Evolutionary conservation across 2,113 vertebrate species (phyloP), one percentile per base, ranked within the genome.

Genomic region (Abramis brama): DNA sequence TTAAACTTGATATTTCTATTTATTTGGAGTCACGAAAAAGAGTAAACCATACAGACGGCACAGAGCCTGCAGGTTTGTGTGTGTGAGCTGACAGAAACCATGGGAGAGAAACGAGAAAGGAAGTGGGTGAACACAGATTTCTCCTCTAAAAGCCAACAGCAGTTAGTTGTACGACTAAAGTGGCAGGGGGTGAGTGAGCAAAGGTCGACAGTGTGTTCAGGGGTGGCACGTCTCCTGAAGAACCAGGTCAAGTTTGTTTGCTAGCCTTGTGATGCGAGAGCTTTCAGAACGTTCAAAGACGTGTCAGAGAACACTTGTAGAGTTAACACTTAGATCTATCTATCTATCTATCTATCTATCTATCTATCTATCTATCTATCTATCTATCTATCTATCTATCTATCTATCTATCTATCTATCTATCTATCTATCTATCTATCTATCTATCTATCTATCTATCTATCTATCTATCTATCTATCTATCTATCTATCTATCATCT

Each of bases 171-270:
- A 36, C 3, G 27, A 52, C 45, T 82, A 70, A 66, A 68, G 79
- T 47, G 43, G 60, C 27, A 6, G 62, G 27, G 30, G 68, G 68
- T 68, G 43, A 82, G 43, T 5, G 17, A 23, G 43, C 30, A 57
- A 78, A 57, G 75, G 75, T 78, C 27, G 11, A 62, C 55, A 39
- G 77, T 59, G 17, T 57, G 23, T 82, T 50, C 45, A 43, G 30
- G 30, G 30, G 33, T 23, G 19, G 52, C 8, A 57, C 15, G 15
- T n/a, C 66, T 83, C 52, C 68, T 57, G 68, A 73, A 73, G 68
- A 17, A 83, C 68, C 82, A 73, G 82, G 82, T 83, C 68, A 73
- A 83, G 82, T 57, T 59, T 83, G 68, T 83, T 59, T 83, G 68
- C n/a, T 52, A 27, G 82, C 30, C 21, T 83, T 59, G 30, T 43